A percentile compares a stretch with the other conserved stretches of the same genome.
Evolutionary conservation across 2,797 vertebrate species (phyloP).

Genomic region (Crossoptilon crossoptilon): DNA sequence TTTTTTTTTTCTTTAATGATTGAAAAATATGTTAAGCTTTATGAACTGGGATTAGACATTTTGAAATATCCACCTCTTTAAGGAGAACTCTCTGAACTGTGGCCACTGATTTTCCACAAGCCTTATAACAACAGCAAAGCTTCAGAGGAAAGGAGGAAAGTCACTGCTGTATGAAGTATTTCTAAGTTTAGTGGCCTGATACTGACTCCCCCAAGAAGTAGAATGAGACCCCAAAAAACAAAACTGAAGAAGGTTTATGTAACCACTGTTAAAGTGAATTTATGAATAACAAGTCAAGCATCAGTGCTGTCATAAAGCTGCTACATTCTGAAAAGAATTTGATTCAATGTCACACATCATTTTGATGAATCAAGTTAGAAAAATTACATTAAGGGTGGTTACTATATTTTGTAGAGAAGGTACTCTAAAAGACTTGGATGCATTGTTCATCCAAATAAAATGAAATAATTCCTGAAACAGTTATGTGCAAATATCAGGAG

Average conservation of each 20-base stretch:
- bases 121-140: not conserved
- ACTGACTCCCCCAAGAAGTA: not conserved
- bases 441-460: not conserved
- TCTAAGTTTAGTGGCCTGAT: not conserved
- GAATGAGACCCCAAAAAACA: not conserved
- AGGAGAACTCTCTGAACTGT: not conserved
- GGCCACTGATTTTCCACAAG: not conserved
- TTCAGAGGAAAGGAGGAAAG: not conserved
- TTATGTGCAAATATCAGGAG: not conserved
- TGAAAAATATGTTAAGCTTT: not conserved
- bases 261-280: not conserved
- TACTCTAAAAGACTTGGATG: not conserved
- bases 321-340: not conserved
- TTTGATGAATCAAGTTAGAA: not conserved
- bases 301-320: not conserved
- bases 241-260: not conserved
- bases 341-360: not conserved
- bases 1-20: not conserved
- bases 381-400: not conserved
- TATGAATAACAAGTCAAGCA: not conserved
- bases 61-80: not conserved
- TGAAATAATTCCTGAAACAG: not conserved
- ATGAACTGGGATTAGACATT: not conserved
- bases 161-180: not conserved
- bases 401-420: not conserved